Evolutionary conservation across 2,797 vertebrate species (phyloP).

Genomic region (Craterocephalus amniculus): DNA sequence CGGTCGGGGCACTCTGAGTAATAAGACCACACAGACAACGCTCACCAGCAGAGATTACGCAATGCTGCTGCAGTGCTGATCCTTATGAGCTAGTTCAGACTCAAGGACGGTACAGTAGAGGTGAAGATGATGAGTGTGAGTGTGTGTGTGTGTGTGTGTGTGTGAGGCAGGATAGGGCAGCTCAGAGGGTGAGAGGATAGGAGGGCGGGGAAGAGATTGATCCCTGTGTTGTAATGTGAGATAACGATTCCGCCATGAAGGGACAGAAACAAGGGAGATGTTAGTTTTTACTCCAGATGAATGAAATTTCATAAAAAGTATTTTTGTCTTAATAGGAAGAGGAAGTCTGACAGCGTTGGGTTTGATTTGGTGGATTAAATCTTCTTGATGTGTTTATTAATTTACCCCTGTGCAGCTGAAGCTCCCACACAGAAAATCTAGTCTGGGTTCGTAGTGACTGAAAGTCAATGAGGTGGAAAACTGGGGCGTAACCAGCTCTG

Average conservation of each 20-base stretch:
- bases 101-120: slow-evolving; percentile 75
- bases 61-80: slow-evolving; percentile 76
- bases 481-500: not conserved
- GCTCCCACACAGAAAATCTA: slow-evolving; percentile 25
- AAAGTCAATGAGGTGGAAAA: slow-evolving; percentile 46
- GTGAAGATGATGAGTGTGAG: slow-evolving; percentile 60
- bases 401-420: slow-evolving; percentile 15
- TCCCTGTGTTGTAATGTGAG: slow-evolving; percentile 62
- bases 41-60: slow-evolving; percentile 72
- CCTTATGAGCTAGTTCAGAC: slow-evolving; percentile 72
- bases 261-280: slow-evolving; percentile 6
- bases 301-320: not conserved
- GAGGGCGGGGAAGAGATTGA: slow-evolving; percentile 50
- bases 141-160: slow-evolving; percentile 1
- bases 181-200: slow-evolving; percentile 19
- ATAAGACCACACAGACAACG: slow-evolving; percentile 67
- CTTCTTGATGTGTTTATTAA: slow-evolving; percentile 26
- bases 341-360: slow-evolving; percentile 14
- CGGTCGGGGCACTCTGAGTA: slow-evolving; percentile 64
- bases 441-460: slow-evolving; percentile 15
- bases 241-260: slow-evolving; percentile 33
- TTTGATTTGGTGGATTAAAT: slow-evolving; percentile 18
- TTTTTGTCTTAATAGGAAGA: not conserved
- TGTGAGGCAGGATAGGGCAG: slow-evolving; percentile 25
- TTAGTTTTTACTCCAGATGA: slow-evolving; percentile 3